phyloP scores from a whole-genome alignment of 35 echinoderm and acorn worm species.

The Lytechinus variegatus region DNA sequence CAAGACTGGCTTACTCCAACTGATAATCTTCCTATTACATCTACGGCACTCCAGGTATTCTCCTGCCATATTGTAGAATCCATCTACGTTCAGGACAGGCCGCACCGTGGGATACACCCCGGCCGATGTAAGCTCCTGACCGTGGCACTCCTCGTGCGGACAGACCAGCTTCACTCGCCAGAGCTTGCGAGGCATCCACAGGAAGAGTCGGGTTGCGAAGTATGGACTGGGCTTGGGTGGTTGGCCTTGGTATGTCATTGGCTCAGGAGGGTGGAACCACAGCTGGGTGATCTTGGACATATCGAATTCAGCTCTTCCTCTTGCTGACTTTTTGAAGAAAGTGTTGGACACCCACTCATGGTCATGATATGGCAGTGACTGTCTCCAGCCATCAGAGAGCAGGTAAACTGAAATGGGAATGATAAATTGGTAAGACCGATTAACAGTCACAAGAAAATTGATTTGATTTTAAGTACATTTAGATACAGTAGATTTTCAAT shows the following conservation, averaged over 20 bases:
- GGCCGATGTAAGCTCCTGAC: constrained; percentile 48
- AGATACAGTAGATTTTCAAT: too few relatives aligned
- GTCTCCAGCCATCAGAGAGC: constrained; percentile 56
- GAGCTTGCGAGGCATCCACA: constrained; percentile 57
- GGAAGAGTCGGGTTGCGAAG: constrained; percentile 42
- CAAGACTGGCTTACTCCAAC: constrained; percentile 53
- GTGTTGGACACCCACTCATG: constrained; percentile 60
- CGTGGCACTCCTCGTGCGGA: constrained; percentile 30
- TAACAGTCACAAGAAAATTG: too few relatives aligned
- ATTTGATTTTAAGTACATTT: too few relatives aligned
- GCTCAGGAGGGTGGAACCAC: constrained; percentile 61
- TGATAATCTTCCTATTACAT: constrained; percentile 59
- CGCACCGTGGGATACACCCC: constrained; percentile 51
- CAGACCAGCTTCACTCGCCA: constrained; percentile 51
- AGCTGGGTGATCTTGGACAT: constrained; percentile 38
- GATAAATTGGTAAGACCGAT: neutral
- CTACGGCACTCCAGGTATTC: constrained; percentile 69
- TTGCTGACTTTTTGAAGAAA: constrained; percentile 56
- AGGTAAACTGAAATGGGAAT: neutral
- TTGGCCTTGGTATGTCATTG: neutral
- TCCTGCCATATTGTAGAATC: constrained; percentile 63
- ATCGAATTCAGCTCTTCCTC: constrained; percentile 56
- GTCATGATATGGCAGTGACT: constrained; percentile 52
- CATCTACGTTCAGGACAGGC: constrained; percentile 59
- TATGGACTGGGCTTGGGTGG: constrained; percentile 37